phyloP scores from a whole-genome alignment of 2,888 invertebrate genomes.

The Aphidius colemani region DNA sequence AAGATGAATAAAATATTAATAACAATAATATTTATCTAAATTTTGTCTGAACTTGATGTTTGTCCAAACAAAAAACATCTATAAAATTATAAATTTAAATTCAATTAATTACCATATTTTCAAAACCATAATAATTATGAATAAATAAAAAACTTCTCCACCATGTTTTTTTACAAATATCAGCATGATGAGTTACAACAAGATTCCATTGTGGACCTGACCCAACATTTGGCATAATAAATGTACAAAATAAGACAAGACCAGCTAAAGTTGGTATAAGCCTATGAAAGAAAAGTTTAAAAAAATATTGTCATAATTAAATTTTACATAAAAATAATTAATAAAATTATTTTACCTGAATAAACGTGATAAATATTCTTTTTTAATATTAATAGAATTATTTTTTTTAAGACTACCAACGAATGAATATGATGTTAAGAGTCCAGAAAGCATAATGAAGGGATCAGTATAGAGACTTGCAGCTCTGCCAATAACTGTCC shows the following conservation, averaged over 20 bases:
- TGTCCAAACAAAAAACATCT: background rate
- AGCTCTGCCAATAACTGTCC: slow-evolving; percentile 71
- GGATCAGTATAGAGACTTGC: slow-evolving; percentile 75
- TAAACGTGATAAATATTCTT: slow-evolving; percentile 69
- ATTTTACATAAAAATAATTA: too few species aligned
- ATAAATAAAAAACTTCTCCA: slow-evolving; percentile 74
- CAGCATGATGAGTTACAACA: slow-evolving; percentile 70
- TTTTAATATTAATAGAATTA: slow-evolving; percentile 63
- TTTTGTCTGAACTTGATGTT: background rate
- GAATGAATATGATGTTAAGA: slow-evolving; percentile 69
- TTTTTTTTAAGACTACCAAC: slow-evolving; percentile 65
- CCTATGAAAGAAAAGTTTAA: slow-evolving; percentile 51
- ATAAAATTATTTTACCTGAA: slow-evolving; percentile 58
- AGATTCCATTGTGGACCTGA: slow-evolving; percentile 74
- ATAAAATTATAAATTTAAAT: background rate
- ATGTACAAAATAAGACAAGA: slow-evolving; percentile 71
- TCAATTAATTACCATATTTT: slow-evolving; percentile 66
- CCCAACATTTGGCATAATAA: slow-evolving; percentile 67
- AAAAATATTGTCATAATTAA: background rate
- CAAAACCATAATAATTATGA: slow-evolving; percentile 75
- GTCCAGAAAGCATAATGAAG: slow-evolving; percentile 72
- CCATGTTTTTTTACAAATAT: slow-evolving; percentile 72
- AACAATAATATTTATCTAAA: too few species aligned
- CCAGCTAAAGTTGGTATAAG: slow-evolving; percentile 70
- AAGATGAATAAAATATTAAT: background rate